Base-by-base conservation (phyloP, 92 coral and sea anemone species). In the Desmophyllum pertusum region DNA sequence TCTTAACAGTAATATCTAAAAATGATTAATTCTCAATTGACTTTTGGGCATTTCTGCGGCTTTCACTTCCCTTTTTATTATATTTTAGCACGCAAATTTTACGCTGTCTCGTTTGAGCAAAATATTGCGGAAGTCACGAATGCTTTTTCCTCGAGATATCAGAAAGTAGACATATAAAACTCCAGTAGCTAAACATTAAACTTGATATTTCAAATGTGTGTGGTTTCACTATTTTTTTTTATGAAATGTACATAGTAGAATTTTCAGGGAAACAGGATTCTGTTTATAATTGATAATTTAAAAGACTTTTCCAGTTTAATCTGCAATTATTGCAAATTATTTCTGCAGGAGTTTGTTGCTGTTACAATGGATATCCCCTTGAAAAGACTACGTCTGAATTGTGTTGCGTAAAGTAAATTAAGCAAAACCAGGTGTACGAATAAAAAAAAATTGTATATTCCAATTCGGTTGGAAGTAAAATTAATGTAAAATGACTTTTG, bases 11-110 rank as follows among this genome's bases (percentile, higher is more conserved):
- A 71, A 82, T 82, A 82, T 71, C 86, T 82, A 55, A 82, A 72
- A 82, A 82, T 82, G 86, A 82, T 82, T 82, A 82, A 82, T 82
- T 82, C 86, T 70, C 86, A 55, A 82, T 82, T 82, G 86, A 52
- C 79, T 82, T 82, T 53, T 71, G 79, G 78, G 71, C 79, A 72
- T 82, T 66, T 82, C 86, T 82, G 70, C 59, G 86, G 77, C 27
- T 71, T 71, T 46, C 29, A 23, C 27, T 39, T 66, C 66, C 25
- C 51, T 50, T 80, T 79, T 80, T 50, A 80, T 80, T 50, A 35
- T 67, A 38, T 51, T 46, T 10, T 50, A 67, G 84, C 84, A 80
- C 84, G 84, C 76, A 50, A 80, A 50, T 11, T 80, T 80, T 67
- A 11, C 11, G 21, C 65, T 36, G 57, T 50, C 64, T 35, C 23